A percentile compares a stretch with the other conserved stretches of the same genome.
Evolutionary conservation across 1,140 invertebrate species (phyloP).

Genomic region (Amyelois transitella): DNA sequence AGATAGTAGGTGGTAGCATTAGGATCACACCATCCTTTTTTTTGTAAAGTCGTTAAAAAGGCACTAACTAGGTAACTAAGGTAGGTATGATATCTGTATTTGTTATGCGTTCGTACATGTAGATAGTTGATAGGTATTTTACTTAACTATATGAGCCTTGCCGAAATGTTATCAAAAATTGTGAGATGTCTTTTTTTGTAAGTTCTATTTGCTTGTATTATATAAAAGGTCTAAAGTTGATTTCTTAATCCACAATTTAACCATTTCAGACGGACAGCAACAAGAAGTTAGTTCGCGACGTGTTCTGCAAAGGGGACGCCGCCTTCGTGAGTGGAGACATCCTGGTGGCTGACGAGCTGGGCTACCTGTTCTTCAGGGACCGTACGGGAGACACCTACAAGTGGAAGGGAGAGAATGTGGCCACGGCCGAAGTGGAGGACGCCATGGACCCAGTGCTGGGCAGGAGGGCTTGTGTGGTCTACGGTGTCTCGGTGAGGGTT

Average conservation of each 20-base stretch:
- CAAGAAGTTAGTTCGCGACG: constrained; percentile 89
- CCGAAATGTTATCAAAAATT: too few relatives aligned
- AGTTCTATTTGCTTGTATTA: too few relatives aligned
- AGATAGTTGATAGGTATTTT: too few relatives aligned
- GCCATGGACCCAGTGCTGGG: constrained; percentile 86
- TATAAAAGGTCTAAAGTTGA: neutral
- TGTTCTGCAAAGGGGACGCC: constrained; percentile 87
- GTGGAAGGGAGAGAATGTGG: constrained; percentile 99
- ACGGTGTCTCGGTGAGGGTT: constrained; percentile 86
- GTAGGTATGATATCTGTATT: too few relatives aligned
- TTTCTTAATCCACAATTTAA: neutral
- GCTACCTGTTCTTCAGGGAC: constrained; percentile 97
- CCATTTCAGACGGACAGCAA: constrained; percentile 80
- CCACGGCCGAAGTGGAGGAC: constrained; percentile 97
- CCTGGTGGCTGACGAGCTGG: constrained; percentile 92
- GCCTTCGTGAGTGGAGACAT: constrained; percentile 93
- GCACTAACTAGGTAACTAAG: too few relatives aligned
- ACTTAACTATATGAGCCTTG: too few relatives aligned
- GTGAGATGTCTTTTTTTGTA: too few relatives aligned
- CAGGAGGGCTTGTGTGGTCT: constrained; percentile 79
- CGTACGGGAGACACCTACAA: constrained; percentile 97
- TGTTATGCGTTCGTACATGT: too few relatives aligned
- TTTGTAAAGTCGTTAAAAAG: too few relatives aligned
- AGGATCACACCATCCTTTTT: too few relatives aligned
- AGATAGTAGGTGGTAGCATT: too few relatives aligned